Base-by-base conservation (phyloP, 2,797 vertebrate genomes). In the Rhodeus uyekii region DNA sequence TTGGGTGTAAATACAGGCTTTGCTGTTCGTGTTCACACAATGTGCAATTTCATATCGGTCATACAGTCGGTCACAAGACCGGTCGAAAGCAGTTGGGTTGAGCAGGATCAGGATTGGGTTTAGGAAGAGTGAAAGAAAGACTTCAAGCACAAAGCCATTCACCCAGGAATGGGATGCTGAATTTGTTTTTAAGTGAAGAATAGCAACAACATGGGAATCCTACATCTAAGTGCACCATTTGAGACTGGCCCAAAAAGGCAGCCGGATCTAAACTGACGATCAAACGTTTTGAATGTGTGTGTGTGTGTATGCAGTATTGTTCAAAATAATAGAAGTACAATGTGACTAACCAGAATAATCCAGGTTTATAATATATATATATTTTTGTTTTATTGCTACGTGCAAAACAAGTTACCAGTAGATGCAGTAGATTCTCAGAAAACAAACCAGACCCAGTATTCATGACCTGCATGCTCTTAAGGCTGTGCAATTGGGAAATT, bases 21-120 rank as follows among this genome's bases (percentile, higher is more conserved):
- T 63, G 39, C 68, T 63, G 71, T 53, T 76, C 72, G 24, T 67
- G 60, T 69, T 46, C 55, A 32, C 81, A 69, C 63, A 44, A n/a
- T n/a, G n/a, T n/a, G n/a, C n/a, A n/a, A 69, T 83, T 77, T 81
- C n/a, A 38, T 29, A 53, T 65, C 12, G 60, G 44, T 50, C 79
- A 81, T 81, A 16, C 32, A 36, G 58, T 50, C 8, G 0, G n/a
- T 63, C n/a, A 63, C 55, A 73, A 63, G 58, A n/a, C 42, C 29
- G 63, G 53, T 73, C 42, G 39, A 71, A 63, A 74, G 58, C n/a
- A 50, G 14, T 63, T 81, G 44, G 55, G 29, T 38, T 64, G 42
- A 64, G 67, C 67, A 19, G 42, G 50, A n/a, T 58, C 36, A 24
- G 42, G 55, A 73, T 63, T 61, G 34, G 32, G 36, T 73, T 61